Evolutionary conservation across 2,888 invertebrate genomes (phyloP), one percentile per base, ranked within the genome.

Genomic region (Sepiola atlantica): DNA sequence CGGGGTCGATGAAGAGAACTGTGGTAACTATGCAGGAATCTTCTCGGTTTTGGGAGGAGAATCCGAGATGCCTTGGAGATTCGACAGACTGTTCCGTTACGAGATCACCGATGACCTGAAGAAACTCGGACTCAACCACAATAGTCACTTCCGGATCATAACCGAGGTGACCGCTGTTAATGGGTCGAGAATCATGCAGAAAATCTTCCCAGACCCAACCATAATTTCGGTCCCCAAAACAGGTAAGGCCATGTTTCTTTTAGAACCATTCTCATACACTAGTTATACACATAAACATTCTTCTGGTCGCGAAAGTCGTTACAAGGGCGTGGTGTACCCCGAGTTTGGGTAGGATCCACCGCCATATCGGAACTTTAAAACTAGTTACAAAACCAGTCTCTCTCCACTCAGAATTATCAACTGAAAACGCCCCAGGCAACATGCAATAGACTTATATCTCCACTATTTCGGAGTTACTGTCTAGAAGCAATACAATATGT

Each of bases 121-220:
- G 16, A 55, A 94, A 20, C 32, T 94, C 3, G 94, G 94, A 24
- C 94, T 95, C 24, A 18, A 55, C 55, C 32, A 93, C 10, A 93
- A 57, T n/a, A 93, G 93, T 32, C 93, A 93, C n/a, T 95, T 95
- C 94, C 32, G 57, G 20, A 35, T 95, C 77, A 94, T 95, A 54
- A 94, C 94, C 28, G 94, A 95, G 20, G 94, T 95, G 28, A 93
- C 91, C 35, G 95, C 94, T 35, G 91, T 94, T 24, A 94, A 94
- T 91, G 94, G 94, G 16, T 55, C 94, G 18, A 24, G 35, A 54
- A 90, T 94, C 35, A 93, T 91, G 61, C 28, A 35, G 10, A 57
- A 92, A 21, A 57, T 35, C 32, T 90, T 94, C 91, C 94, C 93
- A 8, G 54, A 94, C 14, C 94, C 94, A 35, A 93, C 94, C 21